A percentile compares a stretch with the other conserved stretches of the same genome.
These are phyloP conservation scores for Penaeus chinensis DNA, from an alignment of 1,140 invertebrate species.

Conservation along the genomic window DNA sequence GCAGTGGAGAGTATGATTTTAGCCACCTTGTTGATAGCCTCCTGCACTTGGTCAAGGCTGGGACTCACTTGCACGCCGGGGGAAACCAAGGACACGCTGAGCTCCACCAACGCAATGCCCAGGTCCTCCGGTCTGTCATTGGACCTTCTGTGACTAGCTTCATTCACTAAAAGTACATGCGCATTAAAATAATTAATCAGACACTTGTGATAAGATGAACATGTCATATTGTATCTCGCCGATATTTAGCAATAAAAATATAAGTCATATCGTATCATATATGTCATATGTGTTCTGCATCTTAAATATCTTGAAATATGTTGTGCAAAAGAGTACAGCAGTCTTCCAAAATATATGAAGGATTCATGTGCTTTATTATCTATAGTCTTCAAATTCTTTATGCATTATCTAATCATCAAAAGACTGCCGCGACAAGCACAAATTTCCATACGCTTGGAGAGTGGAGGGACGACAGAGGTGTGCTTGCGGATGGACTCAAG, in stretches of 20 bases:
- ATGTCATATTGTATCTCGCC: no score
- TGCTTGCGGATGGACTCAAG: slow-evolving; percentile 77
- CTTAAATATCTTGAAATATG: no score
- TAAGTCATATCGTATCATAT: no score
- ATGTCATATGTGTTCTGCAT: no score
- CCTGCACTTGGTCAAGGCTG: slow-evolving; percentile 91
- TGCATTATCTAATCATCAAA: no score
- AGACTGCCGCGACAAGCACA: no score
- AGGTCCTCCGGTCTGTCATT: slow-evolving; percentile 9
- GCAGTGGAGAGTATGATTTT: slow-evolving; percentile 86
- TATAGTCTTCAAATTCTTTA: no score
- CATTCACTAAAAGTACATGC: not conserved
- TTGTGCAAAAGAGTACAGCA: no score
- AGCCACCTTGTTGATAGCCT: slow-evolving; percentile 83
- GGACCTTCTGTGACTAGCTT: not conserved
- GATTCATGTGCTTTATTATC: no score
- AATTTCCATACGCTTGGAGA: slow-evolving; percentile 4
- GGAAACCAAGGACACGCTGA: slow-evolving; percentile 85
- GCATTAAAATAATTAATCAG: not conserved
- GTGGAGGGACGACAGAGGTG: slow-evolving; percentile 5
- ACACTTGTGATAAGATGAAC: no score
- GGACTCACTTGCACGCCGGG: slow-evolving; percentile 89
- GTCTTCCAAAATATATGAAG: no score
- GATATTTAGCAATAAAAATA: no score
- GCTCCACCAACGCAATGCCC: slow-evolving; percentile 74